These are phyloP conservation scores for Myiozetetes cayanensis DNA, from an alignment of 2,113 vertebrate genomes.

Conservation along the genomic window DNA sequence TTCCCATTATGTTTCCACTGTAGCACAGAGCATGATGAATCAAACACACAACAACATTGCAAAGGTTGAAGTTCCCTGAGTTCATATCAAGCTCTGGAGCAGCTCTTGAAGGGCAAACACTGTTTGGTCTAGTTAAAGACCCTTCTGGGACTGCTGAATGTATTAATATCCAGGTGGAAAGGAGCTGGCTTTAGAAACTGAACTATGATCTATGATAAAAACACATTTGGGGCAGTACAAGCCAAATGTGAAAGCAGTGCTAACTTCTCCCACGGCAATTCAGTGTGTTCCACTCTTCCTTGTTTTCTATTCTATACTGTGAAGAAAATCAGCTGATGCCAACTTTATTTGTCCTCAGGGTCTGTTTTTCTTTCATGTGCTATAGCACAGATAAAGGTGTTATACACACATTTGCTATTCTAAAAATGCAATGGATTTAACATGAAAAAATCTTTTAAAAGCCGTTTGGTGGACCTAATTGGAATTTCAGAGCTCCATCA, in stretches of 20 bases:
- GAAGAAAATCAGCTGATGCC: not conserved
- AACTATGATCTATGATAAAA: not conserved
- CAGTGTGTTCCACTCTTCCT: not conserved
- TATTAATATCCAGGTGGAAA: not conserved
- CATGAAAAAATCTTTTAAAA: not conserved
- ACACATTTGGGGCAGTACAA: not conserved
- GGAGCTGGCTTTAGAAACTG: not conserved
- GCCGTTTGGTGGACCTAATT: not conserved
- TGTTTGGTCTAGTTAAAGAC: not conserved
- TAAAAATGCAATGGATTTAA: not conserved
- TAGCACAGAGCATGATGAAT: not conserved
- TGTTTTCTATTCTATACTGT: not conserved
- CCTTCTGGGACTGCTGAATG: not conserved
- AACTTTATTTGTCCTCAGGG: not conserved
- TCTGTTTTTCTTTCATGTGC: not conserved
- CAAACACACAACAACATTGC: not conserved
- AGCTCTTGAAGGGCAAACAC: not conserved
- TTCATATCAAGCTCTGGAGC: not conserved
- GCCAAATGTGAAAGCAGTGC: not conserved
- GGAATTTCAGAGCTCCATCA: not conserved
- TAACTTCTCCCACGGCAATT: slow-evolving; percentile 1
- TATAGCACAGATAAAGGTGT: not conserved
- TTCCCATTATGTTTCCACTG: not conserved
- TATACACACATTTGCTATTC: not conserved
- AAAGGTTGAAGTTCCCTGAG: not conserved